phyloP scores from a whole-genome alignment of 1,140 invertebrate species.

The Rhagoletis zephyria region DNA sequence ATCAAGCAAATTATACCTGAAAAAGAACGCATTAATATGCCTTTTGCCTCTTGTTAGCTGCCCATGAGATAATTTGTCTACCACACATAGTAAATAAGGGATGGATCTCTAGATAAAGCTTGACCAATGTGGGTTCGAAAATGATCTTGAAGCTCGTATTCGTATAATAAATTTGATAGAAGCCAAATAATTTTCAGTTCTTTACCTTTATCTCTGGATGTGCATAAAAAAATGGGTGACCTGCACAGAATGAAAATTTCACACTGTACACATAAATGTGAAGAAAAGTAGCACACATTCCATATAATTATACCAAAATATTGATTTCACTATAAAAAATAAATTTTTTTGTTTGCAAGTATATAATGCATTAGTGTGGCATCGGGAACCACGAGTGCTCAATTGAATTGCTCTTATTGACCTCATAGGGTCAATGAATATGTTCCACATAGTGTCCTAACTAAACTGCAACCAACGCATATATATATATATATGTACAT shows the following conservation, averaged over 20 bases:
- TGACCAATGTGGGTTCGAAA: too few species aligned
- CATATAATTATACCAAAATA: background rate
- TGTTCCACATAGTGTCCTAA: constrained; percentile 10
- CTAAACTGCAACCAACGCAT: background rate
- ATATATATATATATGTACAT: too few species aligned
- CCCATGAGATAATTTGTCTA: too few species aligned
- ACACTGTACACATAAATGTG: background rate
- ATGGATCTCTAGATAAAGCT: too few species aligned
- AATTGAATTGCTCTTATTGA: background rate
- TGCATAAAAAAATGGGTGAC: background rate
- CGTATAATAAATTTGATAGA: too few species aligned
- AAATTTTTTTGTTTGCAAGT: background rate
- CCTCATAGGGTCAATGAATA: constrained; percentile 38
- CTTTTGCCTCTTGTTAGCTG: too few species aligned
- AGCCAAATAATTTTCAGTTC: background rate
- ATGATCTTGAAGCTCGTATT: too few species aligned
- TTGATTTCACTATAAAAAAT: background rate
- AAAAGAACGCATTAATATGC: too few species aligned
- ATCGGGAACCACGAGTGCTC: background rate
- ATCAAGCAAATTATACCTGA: too few species aligned
- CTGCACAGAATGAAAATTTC: background rate
- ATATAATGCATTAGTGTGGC: too few species aligned
- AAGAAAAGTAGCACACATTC: background rate
- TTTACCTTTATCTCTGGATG: background rate
- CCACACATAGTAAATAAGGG: too few species aligned